These are phyloP conservation scores for Pyralis farinalis DNA, from an alignment of 2,888 invertebrate species.

Conservation along the genomic window DNA sequence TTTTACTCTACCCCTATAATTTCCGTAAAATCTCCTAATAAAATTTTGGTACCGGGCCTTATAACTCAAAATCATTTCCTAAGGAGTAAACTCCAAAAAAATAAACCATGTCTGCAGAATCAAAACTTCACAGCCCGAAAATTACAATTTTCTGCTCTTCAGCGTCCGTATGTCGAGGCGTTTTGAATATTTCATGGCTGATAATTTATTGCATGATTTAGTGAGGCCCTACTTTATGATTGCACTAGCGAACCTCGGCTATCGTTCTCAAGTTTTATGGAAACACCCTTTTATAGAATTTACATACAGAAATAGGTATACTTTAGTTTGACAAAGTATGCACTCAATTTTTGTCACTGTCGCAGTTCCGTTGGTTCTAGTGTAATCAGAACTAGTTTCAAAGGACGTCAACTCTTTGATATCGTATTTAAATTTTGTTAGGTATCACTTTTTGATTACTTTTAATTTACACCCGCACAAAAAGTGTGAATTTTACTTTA, in stretches of 20 bases:
- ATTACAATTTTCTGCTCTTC: slow-evolving; percentile 48
- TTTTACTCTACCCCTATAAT: too few species aligned
- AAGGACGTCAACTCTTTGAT: neutral
- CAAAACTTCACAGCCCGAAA: neutral
- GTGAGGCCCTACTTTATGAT: slow-evolving; percentile 47
- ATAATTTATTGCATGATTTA: slow-evolving; percentile 76
- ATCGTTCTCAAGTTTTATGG: slow-evolving; percentile 27
- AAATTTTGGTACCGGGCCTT: too few species aligned
- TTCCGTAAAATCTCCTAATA: too few species aligned
- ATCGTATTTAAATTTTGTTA: too few species aligned
- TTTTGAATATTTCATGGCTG: slow-evolving; percentile 71
- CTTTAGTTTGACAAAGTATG: slow-evolving; percentile 31
- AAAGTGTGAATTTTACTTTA: too few species aligned
- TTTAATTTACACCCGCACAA: too few species aligned
- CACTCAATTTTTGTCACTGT: slow-evolving; percentile 25
- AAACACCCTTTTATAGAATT: slow-evolving; percentile 44
- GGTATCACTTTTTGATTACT: too few species aligned
- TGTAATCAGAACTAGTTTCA: neutral
- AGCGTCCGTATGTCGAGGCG: slow-evolving; percentile 53
- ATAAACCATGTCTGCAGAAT: too few species aligned
- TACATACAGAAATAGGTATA: slow-evolving; percentile 37
- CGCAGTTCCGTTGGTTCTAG: slow-evolving; percentile 16
- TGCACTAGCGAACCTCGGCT: slow-evolving; percentile 29
- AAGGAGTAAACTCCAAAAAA: too few species aligned
- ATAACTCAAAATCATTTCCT: too few species aligned